A percentile compares a stretch with the other conserved stretches of the same genome.
phyloP scores from a whole-genome alignment of 2,888 invertebrate species.

The Tortrix viridana region DNA sequence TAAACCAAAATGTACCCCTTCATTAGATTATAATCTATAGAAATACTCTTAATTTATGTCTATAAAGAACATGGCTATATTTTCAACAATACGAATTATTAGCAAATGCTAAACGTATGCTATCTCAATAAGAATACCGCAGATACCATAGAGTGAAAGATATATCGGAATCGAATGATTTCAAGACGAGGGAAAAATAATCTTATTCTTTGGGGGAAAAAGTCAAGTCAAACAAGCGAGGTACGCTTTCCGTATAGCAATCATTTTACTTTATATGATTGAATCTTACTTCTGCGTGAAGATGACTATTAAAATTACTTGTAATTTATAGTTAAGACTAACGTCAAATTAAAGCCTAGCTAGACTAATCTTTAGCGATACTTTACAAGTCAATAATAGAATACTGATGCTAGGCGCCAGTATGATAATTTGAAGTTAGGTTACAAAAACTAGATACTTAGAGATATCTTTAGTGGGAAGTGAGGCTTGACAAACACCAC shows the following conservation, averaged over 20 bases:
- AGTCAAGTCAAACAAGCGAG: neutral
- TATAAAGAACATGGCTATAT: constrained; percentile 36
- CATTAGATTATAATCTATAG: constrained; percentile 17
- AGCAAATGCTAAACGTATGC: constrained; percentile 1
- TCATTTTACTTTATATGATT: neutral
- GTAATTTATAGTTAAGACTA: neutral
- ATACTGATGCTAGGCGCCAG: constrained; percentile 22
- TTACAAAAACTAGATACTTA: constrained; percentile 2
- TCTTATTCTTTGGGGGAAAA: neutral
- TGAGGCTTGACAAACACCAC: neutral
- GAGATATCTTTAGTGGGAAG: constrained; percentile 9
- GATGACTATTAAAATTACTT: neutral
- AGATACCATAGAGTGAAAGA: neutral
- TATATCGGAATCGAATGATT: constrained; percentile 3
- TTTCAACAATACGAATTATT: constrained; percentile 19
- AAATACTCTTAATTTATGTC: constrained; percentile 30
- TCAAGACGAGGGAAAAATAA: neutral
- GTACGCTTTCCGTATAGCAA: neutral
- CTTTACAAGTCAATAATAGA: constrained; percentile 6
- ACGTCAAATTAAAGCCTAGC: constrained; percentile 11
- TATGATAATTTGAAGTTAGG: constrained; percentile 10
- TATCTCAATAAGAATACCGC: constrained; percentile 1
- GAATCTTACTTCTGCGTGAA: neutral
- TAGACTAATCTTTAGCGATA: neutral
- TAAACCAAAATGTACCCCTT: constrained; percentile 14